Base-by-base conservation (phyloP, 2,797 vertebrate genomes). In the Botia kubotai region DNA sequence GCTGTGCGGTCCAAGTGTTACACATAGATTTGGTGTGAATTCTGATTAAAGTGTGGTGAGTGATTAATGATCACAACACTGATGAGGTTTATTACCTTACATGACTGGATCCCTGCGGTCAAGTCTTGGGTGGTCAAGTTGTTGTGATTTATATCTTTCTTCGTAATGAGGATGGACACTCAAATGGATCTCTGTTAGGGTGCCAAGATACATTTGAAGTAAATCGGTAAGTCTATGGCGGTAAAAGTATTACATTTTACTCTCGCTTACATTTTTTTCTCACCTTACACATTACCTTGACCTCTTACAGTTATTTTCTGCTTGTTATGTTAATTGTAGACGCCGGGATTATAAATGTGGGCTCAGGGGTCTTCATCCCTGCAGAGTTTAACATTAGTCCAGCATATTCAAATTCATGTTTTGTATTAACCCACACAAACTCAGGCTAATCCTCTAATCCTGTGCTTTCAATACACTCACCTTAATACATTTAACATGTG, bases 381-480 rank as follows among this genome's bases (percentile, higher is more conserved):
- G 88, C 87, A 88, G 89, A 91, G 91, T 86, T 87, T 89, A 84
- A 89, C 88, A 93, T 92, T 91, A 93, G 91, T 92, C 85, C 86
- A 89, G 87, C 84, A 82, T 88, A 86, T 82, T 89, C 87, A 93
- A 92, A 93, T 91, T 91, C 89, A 75, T 86, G 76, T 87, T 39
- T 92, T 93, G 91, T 91, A 92, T 91, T 90, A 91, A 91, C 89
- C 90, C 88, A 93, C 90, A 91, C 90, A 89, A 93, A 93, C 81
- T 85, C 86, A 73, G 86, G 88, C 88, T 93, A 92, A 92, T 94
- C 91, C 87, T 67, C 82, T 88, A 92, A 92, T 92, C 91, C 86
- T 88, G 86, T 90, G 92, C 89, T 90, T 85, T 84, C 86, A 90
- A 90, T 84, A 82, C 84, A 89, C 84, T 85, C 85, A 85, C 90